Conservation (phyloP, 2,113 vertebrate genomes). For the Gavia stellata region DNA sequence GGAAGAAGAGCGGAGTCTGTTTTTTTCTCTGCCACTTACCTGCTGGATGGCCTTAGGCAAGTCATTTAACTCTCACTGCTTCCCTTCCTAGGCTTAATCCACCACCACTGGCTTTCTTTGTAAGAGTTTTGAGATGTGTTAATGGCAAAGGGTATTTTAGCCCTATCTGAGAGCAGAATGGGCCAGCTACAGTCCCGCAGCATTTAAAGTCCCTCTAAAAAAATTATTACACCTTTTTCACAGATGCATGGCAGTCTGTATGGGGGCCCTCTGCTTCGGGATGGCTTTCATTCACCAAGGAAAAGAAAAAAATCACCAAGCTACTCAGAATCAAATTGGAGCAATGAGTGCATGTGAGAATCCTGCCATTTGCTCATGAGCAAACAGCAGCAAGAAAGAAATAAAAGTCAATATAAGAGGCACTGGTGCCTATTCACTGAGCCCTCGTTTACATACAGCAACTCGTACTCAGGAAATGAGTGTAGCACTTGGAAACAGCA, state of each 20-base stretch:
- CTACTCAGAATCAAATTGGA: not conserved
- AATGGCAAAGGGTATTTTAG: not conserved
- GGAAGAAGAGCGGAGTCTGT: not conserved
- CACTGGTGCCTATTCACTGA: not conserved
- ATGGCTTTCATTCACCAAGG: not conserved
- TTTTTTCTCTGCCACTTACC: slow-evolving; percentile 24
- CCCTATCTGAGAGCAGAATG: not conserved
- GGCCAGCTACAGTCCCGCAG: not conserved
- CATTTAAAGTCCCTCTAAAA: not conserved
- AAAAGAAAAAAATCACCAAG: not conserved
- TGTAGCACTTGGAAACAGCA: slow-evolving; percentile 16
- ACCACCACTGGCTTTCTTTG: not conserved
- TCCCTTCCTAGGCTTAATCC: not conserved
- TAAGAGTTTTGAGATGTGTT: not conserved
- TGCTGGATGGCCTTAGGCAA: not conserved
- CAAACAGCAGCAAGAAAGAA: slow-evolving; percentile 32
- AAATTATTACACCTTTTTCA: not conserved
- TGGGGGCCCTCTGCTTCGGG: not conserved
- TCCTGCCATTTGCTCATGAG: not conserved
- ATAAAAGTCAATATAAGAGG: slow-evolving; percentile 33
- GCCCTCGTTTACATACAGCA: not conserved
- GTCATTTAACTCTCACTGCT: not conserved
- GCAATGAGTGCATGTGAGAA: slow-evolving; percentile 4
- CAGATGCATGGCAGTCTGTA: accelerated
- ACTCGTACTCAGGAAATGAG: slow-evolving; percentile 40